Conservation (phyloP, 2,797 vertebrate genomes). For the Merluccius polli region DNA sequence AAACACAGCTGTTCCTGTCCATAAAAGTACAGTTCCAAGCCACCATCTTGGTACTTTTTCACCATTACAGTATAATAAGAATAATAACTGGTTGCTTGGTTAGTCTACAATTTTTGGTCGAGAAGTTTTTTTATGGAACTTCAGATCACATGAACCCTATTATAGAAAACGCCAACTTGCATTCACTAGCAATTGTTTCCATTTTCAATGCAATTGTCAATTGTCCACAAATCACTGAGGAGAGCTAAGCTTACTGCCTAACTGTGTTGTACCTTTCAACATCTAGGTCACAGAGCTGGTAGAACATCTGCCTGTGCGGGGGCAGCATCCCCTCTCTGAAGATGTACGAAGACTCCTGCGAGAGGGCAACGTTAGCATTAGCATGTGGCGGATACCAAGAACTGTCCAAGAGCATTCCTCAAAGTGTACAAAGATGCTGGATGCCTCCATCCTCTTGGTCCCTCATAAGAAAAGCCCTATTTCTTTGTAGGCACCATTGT, state of each 20-base stretch:
- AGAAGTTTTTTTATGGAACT: not conserved
- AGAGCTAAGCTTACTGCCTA: not conserved
- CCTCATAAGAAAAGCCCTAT: no score
- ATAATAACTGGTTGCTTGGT: not conserved
- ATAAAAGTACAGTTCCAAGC: not conserved
- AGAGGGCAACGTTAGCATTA: not conserved
- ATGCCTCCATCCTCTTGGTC: no score
- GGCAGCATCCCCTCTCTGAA: conserved; percentile 90
- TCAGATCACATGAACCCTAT: not conserved
- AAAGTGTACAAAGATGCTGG: no score
- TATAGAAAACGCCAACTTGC: not conserved
- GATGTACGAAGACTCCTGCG: conserved; percentile 86
- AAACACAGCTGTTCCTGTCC: not conserved
- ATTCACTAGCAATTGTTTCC: not conserved
- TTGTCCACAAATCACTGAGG: not conserved
- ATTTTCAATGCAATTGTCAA: not conserved
- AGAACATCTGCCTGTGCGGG: conserved; percentile 98
- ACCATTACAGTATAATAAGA: not conserved
- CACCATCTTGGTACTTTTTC: not conserved
- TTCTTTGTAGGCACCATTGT: no score
- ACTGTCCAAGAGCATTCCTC: no score
- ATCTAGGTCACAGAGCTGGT: conserved; percentile 93
- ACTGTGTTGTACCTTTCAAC: conserved; percentile 79
- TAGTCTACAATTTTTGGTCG: not conserved
- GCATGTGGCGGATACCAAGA: not conserved